phyloP scores from a whole-genome alignment of 64 coral and sea anemone genomes.

The Pocillopora verrucosa region DNA sequence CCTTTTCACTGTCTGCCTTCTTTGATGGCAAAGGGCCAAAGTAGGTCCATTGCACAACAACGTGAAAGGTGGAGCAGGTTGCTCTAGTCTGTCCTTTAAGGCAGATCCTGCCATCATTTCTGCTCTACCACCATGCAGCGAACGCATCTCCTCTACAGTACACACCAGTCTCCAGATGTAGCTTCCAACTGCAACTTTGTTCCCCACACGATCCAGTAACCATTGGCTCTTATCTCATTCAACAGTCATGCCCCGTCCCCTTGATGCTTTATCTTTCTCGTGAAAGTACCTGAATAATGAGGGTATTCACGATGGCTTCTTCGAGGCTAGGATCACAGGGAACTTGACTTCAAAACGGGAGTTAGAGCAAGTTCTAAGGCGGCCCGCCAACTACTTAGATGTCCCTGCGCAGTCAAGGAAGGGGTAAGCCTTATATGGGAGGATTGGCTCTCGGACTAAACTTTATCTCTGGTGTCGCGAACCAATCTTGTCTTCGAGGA shows the following conservation, averaged over 20 bases:
- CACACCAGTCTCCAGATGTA: not conserved
- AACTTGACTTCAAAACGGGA: too few species aligned
- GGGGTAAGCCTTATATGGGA: too few species aligned
- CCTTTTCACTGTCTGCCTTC: not conserved
- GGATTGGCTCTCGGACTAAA: too few species aligned
- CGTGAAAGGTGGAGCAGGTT: too few species aligned
- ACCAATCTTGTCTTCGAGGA: not conserved
- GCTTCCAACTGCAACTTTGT: not conserved
- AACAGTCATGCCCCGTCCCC: not conserved
- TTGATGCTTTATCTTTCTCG: slow-evolving; percentile 7
- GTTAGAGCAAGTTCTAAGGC: not conserved
- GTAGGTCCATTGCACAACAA: not conserved
- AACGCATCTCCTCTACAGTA: not conserved
- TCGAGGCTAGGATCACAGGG: not conserved
- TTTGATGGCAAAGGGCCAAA: slow-evolving; percentile 31
- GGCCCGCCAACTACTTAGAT: slow-evolving; percentile 22
- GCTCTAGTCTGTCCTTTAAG: too few species aligned
- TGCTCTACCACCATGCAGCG: not conserved
- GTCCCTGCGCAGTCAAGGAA: not conserved
- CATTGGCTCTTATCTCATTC: not conserved
- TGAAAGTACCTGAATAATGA: slow-evolving; percentile 9
- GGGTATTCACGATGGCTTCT: not conserved
- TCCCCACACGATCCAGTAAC: slow-evolving; percentile 18
- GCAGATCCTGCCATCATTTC: too few species aligned
- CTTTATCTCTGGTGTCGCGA: not conserved